Conservation (phyloP, 2,113 vertebrate species). For the Poicephalus meyeri region DNA sequence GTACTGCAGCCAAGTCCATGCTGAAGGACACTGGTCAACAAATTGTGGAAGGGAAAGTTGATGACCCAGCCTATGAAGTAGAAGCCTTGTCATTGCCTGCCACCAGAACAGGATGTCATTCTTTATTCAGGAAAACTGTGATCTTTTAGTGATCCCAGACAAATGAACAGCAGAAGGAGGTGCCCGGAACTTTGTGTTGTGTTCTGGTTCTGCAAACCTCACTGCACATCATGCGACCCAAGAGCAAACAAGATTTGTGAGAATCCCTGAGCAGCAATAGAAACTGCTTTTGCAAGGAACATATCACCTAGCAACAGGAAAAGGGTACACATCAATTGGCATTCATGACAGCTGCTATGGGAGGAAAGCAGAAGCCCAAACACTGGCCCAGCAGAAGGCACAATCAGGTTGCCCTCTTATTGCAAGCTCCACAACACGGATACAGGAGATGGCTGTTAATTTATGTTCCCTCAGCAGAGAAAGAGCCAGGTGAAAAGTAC, state of each 20-base stretch:
- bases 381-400: not conserved
- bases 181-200: not conserved
- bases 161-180: not conserved
- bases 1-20: not conserved
- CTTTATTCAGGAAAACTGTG: not conserved
- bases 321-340: not conserved
- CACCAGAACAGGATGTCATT: not conserved
- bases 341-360: conserved; percentile 34
- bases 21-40: not conserved
- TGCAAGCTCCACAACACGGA: not conserved
- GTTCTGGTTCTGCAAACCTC: not conserved
- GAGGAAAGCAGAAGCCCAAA: conserved; percentile 37
- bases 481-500: conserved; percentile 25
- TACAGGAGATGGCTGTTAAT: not conserved
- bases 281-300: conserved; percentile 1
- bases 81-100: not conserved
- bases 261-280: conserved; percentile 10
- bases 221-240: not conserved
- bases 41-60: not conserved
- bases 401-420: not conserved
- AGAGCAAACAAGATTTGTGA: conserved; percentile 41
- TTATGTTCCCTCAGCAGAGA: conserved; percentile 47
- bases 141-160: not conserved
- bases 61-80: not conserved
- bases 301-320: conserved; percentile 25